Conservation (phyloP, 1,140 invertebrate genomes). For the Pseudomyrmex pallidus region DNA sequence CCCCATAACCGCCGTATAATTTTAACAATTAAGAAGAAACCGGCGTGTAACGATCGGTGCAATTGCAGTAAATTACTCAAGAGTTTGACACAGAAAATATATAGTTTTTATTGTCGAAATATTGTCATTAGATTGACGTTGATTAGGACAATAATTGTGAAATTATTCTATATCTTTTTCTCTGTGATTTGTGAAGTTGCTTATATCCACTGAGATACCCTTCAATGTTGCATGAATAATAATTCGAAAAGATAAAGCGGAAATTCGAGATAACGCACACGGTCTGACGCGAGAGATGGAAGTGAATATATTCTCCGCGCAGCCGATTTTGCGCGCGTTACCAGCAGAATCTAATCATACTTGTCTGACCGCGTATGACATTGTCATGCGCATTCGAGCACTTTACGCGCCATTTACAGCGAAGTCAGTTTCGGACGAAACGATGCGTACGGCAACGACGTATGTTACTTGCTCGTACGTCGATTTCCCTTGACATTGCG, state of each 20-base stretch:
- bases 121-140: neutral
- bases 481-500: conserved; percentile 71
- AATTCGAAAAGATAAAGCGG: neutral
- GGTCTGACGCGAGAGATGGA: neutral
- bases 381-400: conserved; percentile 48
- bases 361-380: conserved; percentile 37
- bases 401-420: conserved; percentile 61
- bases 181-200: neutral
- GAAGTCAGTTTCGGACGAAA: conserved; percentile 22
- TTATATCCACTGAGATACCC: too few species aligned
- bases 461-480: conserved; percentile 44
- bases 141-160: neutral
- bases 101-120: neutral
- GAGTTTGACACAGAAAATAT: neutral
- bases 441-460: conserved; percentile 30
- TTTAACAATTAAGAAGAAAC: conserved; percentile 37
- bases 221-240: neutral
- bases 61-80: neutral
- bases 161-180: neutral
- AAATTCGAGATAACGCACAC: neutral
- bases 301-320: neutral
- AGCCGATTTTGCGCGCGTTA: conserved; percentile 31
- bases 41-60: neutral
- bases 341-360: conserved; percentile 44
- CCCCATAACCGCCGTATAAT: neutral